Base-by-base conservation (phyloP, 2,113 vertebrate species). In the Physeter macrocephalus region DNA sequence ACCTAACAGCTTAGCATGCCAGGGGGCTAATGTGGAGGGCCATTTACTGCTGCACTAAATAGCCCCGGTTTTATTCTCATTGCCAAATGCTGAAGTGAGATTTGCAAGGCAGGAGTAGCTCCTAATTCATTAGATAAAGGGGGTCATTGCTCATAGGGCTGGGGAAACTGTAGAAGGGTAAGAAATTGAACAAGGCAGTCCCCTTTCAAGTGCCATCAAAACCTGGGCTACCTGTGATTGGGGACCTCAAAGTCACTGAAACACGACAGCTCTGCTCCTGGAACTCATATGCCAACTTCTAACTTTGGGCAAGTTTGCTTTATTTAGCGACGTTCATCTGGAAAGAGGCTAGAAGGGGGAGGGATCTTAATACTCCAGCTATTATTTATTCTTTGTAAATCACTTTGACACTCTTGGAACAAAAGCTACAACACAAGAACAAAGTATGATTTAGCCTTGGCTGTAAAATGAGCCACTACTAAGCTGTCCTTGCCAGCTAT, bases 1-100 rank as follows among this genome's bases (percentile, higher is more conserved):
- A 97, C 96, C 98, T 99, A 99, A 99, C 98, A 99, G 99, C 98
- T 98, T 95, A 27, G 98, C 99, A 71, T 99, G 98, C 99, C 98
- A 97, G 99, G 99, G 98, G 98, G 98, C 99, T 99, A 99, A 99
- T 98, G 98, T 96, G 98, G 98, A 90, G 96, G 98, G 98, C 98
- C 98, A 99, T 99, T 99, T 99, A 98, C 98, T 94, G 98, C 98
- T 98, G 98, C 98, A 98, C 98, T 99, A 98, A 99, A 98, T 98
- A 99, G 99, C 98, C 98, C 97, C 95, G 97, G 98, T 98, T 99
- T 98, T 98, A 97, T 98, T 98, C 98, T 98, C 98, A 93, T 41
- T 98, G 98, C 98, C 99, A 99, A 99, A 98, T 99, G 98, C 98
- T 82, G 98, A 98, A 98, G 98, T 98, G 99, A 99, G 99, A 98